phyloP scores from a whole-genome alignment of 2,888 invertebrate genomes.

The Hesperia comma region DNA sequence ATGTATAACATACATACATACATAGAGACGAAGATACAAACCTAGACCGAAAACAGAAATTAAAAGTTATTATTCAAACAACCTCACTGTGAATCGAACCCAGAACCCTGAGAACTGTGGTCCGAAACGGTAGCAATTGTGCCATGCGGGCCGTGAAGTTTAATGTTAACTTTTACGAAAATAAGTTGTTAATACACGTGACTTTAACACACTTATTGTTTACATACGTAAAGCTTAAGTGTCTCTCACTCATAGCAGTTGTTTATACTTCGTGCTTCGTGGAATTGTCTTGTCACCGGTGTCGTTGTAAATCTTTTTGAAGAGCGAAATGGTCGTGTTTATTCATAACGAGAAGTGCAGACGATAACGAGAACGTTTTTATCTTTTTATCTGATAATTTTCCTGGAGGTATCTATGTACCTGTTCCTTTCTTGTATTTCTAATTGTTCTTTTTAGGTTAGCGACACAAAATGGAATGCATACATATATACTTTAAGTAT shows the following conservation, averaged over 20 bases:
- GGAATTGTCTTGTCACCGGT: conserved; percentile 4
- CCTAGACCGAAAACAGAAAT: no score
- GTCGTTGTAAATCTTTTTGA: conserved; percentile 24
- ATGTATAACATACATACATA: no score
- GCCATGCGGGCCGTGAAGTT: no score
- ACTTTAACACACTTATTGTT: conserved; percentile 6
- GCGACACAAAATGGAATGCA: no score
- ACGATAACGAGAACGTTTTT: conserved; percentile 9
- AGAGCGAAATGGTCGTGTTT: conserved; percentile 22
- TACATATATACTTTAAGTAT: no score
- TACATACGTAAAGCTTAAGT: not conserved
- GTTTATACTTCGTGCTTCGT: no score
- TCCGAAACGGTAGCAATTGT: no score
- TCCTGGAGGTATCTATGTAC: not conserved
- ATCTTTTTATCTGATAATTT: conserved; percentile 10
- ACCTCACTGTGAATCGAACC: no score
- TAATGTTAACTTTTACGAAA: not conserved
- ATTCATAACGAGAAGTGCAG: conserved; percentile 25
- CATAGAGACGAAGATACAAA: no score
- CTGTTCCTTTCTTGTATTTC: not conserved
- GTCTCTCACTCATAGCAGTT: not conserved
- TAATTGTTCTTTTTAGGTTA: no score
- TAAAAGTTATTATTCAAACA: no score
- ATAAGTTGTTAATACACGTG: not conserved
- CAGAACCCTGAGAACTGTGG: no score